Conservation (phyloP, 2,113 vertebrate species). For the Pedionomus torquatus region DNA sequence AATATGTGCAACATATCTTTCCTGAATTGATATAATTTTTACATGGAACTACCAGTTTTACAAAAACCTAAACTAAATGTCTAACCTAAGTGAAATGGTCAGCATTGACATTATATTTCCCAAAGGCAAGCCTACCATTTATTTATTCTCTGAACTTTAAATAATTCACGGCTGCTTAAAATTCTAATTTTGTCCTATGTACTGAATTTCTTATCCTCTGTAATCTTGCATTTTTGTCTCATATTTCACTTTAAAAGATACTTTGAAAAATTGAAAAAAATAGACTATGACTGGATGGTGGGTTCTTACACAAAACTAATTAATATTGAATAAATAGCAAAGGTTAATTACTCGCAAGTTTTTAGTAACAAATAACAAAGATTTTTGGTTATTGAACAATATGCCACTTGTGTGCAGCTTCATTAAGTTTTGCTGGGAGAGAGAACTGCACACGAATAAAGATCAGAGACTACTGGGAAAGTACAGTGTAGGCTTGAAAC, state of each 20-base stretch:
- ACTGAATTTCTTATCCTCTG: background rate
- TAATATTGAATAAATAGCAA: background rate
- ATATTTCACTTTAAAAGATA: background rate
- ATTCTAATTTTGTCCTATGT: background rate
- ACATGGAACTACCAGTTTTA: background rate
- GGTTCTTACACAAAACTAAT: background rate
- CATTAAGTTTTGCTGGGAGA: background rate
- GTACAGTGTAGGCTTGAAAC: background rate
- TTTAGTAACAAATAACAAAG: background rate
- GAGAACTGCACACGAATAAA: background rate
- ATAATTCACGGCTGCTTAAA: background rate
- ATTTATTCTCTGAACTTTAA: background rate
- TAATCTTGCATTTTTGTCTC: background rate
- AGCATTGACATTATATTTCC: background rate
- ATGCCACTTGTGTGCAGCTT: rapidly evolving
- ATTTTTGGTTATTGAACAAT: background rate
- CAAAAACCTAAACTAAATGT: background rate
- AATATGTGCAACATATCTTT: background rate
- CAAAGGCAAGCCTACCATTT: background rate
- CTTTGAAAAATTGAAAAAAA: background rate
- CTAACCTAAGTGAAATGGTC: background rate
- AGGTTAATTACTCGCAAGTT: background rate
- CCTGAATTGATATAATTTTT: background rate
- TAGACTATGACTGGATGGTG: background rate
- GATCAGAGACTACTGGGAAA: background rate